Percentiles rank a stretch among this genome's conserved stretches.
Evolutionary conservation across 2,113 vertebrate genomes (phyloP).

Genomic region (Sturnus vulgaris): DNA sequence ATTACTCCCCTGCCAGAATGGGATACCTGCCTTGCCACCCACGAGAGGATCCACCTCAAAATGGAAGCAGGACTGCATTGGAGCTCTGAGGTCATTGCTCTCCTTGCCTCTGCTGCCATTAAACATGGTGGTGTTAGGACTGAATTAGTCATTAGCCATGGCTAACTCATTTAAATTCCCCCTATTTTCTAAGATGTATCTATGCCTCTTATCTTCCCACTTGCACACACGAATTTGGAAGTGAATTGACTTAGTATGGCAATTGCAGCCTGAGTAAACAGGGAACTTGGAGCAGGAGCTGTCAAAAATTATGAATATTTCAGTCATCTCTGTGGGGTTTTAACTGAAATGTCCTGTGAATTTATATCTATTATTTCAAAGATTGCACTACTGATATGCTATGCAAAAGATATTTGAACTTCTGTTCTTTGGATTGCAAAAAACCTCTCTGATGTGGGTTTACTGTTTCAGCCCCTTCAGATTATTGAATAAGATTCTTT

Average conservation of each 20-base stretch:
- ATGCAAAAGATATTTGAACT: neutral
- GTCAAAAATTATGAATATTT: neutral
- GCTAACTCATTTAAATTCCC: neutral
- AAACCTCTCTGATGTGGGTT: neutral
- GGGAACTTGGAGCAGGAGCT: neutral
- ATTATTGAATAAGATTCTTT: neutral
- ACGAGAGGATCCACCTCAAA: neutral
- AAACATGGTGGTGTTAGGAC: accelerated
- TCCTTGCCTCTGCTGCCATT: neutral
- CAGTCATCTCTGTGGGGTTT: neutral
- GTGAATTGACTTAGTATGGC: neutral
- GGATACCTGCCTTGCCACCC: neutral
- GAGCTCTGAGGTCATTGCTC: neutral
- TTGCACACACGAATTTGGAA: neutral
- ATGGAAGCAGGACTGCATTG: neutral
- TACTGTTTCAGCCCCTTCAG: neutral
- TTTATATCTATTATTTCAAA: neutral
- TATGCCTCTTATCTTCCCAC: neutral
- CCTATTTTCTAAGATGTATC: neutral
- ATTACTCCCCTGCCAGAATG: neutral
- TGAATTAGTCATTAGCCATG: neutral
- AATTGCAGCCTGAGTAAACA: neutral
- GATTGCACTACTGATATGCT: neutral
- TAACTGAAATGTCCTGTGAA: neutral
- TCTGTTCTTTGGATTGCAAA: neutral